These are phyloP conservation scores for Phoebastria nigripes DNA, from an alignment of 2,797 vertebrate species.

Conservation along the genomic window DNA sequence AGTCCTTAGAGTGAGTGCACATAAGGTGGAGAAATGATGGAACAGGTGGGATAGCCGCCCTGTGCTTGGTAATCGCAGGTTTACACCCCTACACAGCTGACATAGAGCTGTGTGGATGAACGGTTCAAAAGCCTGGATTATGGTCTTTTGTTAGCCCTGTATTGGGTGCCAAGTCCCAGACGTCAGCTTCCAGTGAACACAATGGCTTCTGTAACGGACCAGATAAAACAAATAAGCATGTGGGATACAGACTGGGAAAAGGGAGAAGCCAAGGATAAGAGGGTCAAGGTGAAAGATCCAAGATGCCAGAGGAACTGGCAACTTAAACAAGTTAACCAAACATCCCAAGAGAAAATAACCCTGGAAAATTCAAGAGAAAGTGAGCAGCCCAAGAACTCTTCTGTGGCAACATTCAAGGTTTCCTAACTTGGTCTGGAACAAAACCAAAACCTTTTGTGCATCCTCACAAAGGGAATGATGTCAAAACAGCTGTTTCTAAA, in stretches of 20 bases:
- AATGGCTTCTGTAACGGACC: neutral
- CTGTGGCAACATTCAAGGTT: neutral
- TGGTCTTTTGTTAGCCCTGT: neutral
- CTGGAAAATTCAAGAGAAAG: constrained; percentile 12
- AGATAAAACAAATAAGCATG: neutral
- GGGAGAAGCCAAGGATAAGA: neutral
- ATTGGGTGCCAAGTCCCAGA: neutral
- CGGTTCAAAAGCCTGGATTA: neutral
- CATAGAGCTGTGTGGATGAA: neutral
- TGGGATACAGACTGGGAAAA: neutral
- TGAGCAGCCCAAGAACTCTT: neutral
- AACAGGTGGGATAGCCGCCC: constrained; percentile 73
- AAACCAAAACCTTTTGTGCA: neutral
- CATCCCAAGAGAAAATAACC: neutral
- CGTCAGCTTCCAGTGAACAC: neutral
- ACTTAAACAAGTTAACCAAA: neutral
- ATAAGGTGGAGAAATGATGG: constrained; percentile 69
- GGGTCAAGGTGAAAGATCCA: neutral
- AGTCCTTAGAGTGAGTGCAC: constrained; percentile 71
- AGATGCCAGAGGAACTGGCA: neutral
- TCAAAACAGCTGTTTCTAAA: neutral
- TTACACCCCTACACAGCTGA: constrained; percentile 52
- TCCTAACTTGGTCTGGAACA: neutral
- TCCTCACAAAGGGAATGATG: neutral
- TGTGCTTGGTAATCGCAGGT: constrained; percentile 9